Percentiles rank a stretch among this genome's conserved stretches.
Evolutionary conservation across 1,140 invertebrate species (phyloP).

Genomic region (Monomorium pharaonis): DNA sequence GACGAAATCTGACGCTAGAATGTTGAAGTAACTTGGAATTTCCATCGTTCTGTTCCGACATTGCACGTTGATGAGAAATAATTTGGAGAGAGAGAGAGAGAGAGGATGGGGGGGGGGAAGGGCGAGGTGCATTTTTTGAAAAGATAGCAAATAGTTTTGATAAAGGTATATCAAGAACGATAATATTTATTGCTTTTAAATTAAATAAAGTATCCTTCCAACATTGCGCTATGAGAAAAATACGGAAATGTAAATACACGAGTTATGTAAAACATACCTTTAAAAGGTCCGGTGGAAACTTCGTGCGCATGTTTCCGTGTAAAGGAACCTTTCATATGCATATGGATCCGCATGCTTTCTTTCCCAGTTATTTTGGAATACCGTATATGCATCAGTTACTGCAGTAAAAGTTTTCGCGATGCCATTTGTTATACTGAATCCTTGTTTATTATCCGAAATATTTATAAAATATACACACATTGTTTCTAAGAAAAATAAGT

Average conservation of each 20-base stretch:
- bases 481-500: neutral
- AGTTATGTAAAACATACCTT: constrained; percentile 1
- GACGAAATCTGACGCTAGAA: constrained; percentile 44
- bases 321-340: constrained; percentile 24
- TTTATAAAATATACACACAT: constrained; percentile 1
- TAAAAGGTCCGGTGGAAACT: constrained; percentile 25
- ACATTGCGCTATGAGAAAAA: constrained; percentile 1
- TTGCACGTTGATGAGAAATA: neutral
- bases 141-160: neutral
- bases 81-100: neutral
- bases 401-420: neutral
- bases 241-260: constrained; percentile 42
- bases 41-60: constrained; percentile 1
- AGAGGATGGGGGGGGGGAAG: neutral
- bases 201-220: constrained; percentile 24
- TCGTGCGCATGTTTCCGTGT: neutral
- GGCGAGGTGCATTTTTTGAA: neutral
- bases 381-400: neutral
- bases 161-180: neutral
- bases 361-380: constrained; percentile 37
- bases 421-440: constrained; percentile 9
- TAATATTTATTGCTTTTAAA: constrained; percentile 47
- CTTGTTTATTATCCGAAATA: constrained; percentile 10
- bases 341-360: neutral
- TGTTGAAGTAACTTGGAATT: constrained; percentile 33